Base-by-base conservation (phyloP, 1,140 invertebrate genomes). In the Euura saliciscinereae region DNA sequence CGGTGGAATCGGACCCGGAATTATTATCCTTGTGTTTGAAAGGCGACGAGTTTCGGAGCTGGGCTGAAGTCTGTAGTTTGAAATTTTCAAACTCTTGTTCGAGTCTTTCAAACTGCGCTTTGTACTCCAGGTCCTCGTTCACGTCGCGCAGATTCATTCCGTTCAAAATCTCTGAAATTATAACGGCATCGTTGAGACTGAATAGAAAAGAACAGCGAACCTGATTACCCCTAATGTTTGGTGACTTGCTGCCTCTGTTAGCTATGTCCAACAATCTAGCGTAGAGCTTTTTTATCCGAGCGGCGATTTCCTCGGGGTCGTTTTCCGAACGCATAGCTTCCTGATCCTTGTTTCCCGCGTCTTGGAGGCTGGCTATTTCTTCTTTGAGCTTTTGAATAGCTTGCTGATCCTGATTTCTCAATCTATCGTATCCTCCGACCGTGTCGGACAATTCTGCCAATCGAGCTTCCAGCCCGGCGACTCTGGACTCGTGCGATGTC, bases 391-490 rank as follows among this genome's bases (percentile, higher is more conserved):
- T 91, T 74, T 92, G 90, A 80, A 96, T 96, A 43, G 90, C 90
- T 71, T 91, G 86, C 81, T 94, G 93, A 86, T 96, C 95, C 76
- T 92, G 90, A 69, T 93, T 90, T 59, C 93, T 85, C 4, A 92
- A 79, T 71, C 92, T 88, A 79, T 96, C 94, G 78, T 96, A 96
- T 74, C 91, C 91, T 2, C 95, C 95, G 45, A 96, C 91, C 0
- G 92, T 93, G 70, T 91, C 90, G 0, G 94, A 96, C 6, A 97
- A 86, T 82, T 97, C 94, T 0, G 95, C 94, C 8, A 97, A 80
- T 76, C 92, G 90, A 3, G 91, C 89, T 86, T 97, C 95, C 68
- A 97, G 88, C 69, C 91, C 89, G 4, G 92, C 92, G 0, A 96
- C 94, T 78, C 94, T 87, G 64, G 94, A 90, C 85, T 96, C 95